phyloP scores from a whole-genome alignment of 2,888 invertebrate genomes.

The Tanypteryx hageni region DNA sequence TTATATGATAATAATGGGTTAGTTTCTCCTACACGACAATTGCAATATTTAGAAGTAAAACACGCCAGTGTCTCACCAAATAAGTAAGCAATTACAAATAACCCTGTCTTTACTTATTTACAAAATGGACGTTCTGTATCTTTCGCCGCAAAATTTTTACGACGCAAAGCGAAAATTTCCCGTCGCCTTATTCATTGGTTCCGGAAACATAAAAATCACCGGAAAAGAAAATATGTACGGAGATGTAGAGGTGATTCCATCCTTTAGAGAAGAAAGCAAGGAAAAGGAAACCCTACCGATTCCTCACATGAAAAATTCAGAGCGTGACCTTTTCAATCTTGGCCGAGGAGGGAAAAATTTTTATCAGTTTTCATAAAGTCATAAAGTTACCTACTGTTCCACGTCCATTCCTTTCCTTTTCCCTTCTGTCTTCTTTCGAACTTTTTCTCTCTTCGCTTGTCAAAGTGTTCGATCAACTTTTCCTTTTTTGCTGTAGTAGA shows the following conservation, averaged over 20 bases:
- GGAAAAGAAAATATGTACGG: background rate
- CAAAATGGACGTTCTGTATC: no score
- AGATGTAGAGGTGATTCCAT: background rate
- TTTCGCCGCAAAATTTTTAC: no score
- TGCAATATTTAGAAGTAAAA: no score
- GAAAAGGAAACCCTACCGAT: background rate
- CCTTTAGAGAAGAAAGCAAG: background rate
- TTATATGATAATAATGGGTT: no score
- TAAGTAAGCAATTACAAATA: no score
- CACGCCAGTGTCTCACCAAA: no score
- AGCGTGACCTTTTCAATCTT: constrained; percentile 20
- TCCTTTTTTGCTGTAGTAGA: background rate
- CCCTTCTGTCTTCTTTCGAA: background rate
- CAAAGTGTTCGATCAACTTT: background rate
- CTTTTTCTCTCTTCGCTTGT: background rate
- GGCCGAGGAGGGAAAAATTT: background rate
- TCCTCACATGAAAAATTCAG: constrained; percentile 19
- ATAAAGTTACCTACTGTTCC: background rate
- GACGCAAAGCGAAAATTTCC: background rate
- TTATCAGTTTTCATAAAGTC: background rate
- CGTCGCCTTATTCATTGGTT: background rate
- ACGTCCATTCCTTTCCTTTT: background rate
- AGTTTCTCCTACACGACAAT: no score
- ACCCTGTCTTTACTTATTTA: no score
- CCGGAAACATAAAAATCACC: background rate